Evolutionary conservation across 2,113 vertebrate species (phyloP).

Genomic region (Ctenomys sociabilis): DNA sequence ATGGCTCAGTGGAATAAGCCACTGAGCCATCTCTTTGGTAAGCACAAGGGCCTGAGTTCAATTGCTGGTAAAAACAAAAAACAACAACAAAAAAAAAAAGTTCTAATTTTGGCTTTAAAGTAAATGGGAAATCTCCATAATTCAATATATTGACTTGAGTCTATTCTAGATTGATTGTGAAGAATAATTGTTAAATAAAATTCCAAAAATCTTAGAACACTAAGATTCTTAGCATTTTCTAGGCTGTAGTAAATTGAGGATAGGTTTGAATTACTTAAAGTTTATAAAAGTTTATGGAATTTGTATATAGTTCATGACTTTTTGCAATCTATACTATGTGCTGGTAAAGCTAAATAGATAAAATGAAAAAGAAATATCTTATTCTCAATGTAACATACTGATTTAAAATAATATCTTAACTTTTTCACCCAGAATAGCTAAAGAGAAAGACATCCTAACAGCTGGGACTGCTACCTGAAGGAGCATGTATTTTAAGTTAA

Average conservation of each 20-base stretch:
- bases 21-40: too few species aligned
- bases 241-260: background rate
- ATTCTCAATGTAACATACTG: background rate
- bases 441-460: background rate
- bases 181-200: slow-evolving; percentile 31
- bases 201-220: background rate
- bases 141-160: background rate
- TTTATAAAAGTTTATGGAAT: background rate
- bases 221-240: background rate
- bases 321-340: background rate
- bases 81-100: too few species aligned
- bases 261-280: background rate
- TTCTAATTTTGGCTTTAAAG: slow-evolving; percentile 9
- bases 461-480: background rate
- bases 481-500: background rate
- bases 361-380: slow-evolving; percentile 6
- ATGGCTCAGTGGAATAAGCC: too few species aligned
- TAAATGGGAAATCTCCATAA: background rate
- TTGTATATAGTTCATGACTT: background rate
- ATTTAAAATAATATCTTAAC: background rate
- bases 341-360: slow-evolving; percentile 18
- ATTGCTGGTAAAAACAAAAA: too few species aligned
- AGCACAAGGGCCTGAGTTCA: too few species aligned
- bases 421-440: background rate
- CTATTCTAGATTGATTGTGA: background rate